phyloP scores from a whole-genome alignment of 2,797 vertebrate genomes.

The Coluber constrictor region DNA sequence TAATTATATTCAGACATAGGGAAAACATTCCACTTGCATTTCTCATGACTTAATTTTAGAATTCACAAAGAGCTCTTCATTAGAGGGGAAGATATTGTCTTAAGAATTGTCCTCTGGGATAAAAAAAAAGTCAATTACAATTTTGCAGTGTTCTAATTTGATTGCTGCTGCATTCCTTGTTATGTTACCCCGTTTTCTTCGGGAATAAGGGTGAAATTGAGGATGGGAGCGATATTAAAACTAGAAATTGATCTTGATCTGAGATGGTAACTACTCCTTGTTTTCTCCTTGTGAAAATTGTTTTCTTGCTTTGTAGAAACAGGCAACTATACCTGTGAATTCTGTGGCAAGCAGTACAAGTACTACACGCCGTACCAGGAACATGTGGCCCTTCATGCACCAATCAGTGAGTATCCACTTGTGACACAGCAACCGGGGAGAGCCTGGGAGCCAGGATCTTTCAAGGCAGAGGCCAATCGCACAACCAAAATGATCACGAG shows the following conservation, averaged over 20 bases:
- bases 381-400: conserved; percentile 94
- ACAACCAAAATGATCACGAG: rapidly evolving
- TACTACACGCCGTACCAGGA: conserved; percentile 99
- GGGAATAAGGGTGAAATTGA: background rate
- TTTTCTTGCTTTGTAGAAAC: conserved; percentile 80
- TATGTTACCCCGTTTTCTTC: background rate
- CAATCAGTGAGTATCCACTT: conserved; percentile 84
- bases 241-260: background rate
- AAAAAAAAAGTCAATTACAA: background rate
- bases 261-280: background rate
- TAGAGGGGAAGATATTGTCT: background rate
- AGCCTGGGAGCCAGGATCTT: background rate
- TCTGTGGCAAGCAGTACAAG: conserved; percentile 98
- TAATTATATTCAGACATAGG: background rate
- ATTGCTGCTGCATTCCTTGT: background rate
- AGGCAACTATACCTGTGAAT: conserved; percentile 96
- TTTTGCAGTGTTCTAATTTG: background rate
- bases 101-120: background rate
- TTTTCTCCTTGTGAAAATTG: background rate
- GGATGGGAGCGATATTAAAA: background rate
- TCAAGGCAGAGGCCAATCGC: background rate
- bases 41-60: background rate
- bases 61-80: background rate
- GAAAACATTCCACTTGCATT: background rate
- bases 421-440: background rate